These are phyloP conservation scores for Ips typographus DNA, from an alignment of 1,140 invertebrate genomes.

Conservation along the genomic window DNA sequence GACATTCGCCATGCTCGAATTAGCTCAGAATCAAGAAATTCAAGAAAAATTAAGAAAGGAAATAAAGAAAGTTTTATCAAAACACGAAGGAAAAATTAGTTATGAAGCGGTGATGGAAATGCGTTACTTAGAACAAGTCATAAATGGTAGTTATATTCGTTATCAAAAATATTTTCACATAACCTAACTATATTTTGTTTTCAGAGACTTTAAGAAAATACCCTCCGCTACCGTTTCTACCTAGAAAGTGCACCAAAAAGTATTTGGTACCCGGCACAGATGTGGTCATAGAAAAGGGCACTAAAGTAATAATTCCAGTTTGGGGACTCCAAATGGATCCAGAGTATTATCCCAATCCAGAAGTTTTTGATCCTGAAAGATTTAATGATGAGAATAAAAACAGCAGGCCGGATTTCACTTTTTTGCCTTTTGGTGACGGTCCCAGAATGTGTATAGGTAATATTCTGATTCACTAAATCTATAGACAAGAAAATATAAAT, in stretches of 20 bases:
- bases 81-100: slow-evolving; percentile 54
- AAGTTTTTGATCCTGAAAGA: slow-evolving; percentile 20
- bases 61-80: slow-evolving; percentile 51
- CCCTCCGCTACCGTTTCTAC: slow-evolving; percentile 54
- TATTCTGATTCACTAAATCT: not conserved
- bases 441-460: slow-evolving; percentile 47
- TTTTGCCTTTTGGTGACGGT: slow-evolving; percentile 20
- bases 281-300: slow-evolving; percentile 11
- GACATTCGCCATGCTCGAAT: slow-evolving; percentile 51
- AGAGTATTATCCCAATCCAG: slow-evolving; percentile 21
- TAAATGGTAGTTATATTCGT: slow-evolving; percentile 52
- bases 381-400: slow-evolving; percentile 12
- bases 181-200: slow-evolving; percentile 19
- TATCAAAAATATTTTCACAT: not conserved
- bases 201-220: slow-evolving; percentile 61
- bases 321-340: slow-evolving; percentile 22
- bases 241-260: slow-evolving; percentile 56
- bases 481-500: not conserved
- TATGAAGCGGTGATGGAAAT: slow-evolving; percentile 61
- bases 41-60: slow-evolving; percentile 53
- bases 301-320: not conserved
- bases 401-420: not conserved
- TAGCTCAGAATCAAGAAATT: slow-evolving; percentile 51
- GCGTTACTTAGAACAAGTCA: slow-evolving; percentile 47
- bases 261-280: slow-evolving; percentile 48